phyloP scores from a whole-genome alignment of 2,888 invertebrate species.

The Idaea aversata region DNA sequence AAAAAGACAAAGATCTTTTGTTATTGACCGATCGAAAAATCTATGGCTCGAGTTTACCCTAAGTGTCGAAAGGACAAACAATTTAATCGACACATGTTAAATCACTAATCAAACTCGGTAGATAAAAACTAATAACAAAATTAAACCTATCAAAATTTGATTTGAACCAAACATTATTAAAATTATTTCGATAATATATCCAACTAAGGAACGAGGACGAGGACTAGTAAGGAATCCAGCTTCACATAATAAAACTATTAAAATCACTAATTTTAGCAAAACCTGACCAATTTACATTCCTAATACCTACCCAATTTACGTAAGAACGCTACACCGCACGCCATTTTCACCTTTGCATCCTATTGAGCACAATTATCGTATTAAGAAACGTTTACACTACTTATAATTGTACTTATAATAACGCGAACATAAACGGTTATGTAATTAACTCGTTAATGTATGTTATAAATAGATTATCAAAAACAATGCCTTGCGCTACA shows the following conservation, averaged over 20 bases:
- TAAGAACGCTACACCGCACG: conserved; percentile 11
- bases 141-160: background rate
- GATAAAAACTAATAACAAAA: background rate
- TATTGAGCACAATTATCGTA: conserved; percentile 9
- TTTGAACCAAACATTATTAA: background rate
- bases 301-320: conserved; percentile 15
- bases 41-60: no score
- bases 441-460: background rate
- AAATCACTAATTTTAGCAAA: background rate
- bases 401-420: background rate
- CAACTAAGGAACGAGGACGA: background rate
- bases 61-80: no score
- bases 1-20: no score
- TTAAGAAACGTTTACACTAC: conserved; percentile 1
- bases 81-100: background rate
- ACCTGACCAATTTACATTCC: conserved; percentile 15
- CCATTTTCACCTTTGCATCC: conserved; percentile 17
- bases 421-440: conserved; percentile 2
- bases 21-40: no score
- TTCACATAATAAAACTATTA: background rate
- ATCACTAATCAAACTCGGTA: background rate
- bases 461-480: conserved; percentile 8
- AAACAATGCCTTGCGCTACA: conserved; percentile 20
- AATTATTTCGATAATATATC: background rate
- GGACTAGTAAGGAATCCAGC: background rate